phyloP scores from a whole-genome alignment of 1,140 invertebrate species.

The Lycorma delicatula region DNA sequence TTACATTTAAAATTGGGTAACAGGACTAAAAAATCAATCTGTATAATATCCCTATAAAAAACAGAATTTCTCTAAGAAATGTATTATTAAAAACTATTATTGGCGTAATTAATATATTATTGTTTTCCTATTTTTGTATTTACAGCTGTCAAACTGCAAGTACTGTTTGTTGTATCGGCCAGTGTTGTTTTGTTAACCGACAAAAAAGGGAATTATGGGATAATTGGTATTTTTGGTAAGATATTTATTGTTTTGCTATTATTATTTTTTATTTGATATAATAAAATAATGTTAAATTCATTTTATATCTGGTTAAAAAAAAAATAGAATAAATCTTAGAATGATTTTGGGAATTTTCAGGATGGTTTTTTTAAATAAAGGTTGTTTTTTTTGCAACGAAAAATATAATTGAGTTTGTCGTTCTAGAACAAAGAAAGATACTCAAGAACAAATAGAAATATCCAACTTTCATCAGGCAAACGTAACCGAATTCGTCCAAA shows the following conservation, averaged over 20 bases:
- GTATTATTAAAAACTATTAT: too few species aligned
- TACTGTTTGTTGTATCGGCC: conserved; percentile 18
- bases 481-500: too few species aligned
- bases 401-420: background rate
- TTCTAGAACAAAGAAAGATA: too few species aligned
- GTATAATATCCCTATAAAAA: too few species aligned
- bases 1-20: too few species aligned
- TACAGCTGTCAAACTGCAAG: conserved; percentile 17
- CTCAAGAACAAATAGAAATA: too few species aligned
- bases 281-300: background rate
- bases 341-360: background rate
- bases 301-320: background rate
- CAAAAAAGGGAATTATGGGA: conserved; percentile 19
- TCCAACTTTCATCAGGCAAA: too few species aligned
- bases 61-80: too few species aligned
- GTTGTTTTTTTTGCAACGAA: background rate
- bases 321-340: background rate
- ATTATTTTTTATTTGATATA: background rate
- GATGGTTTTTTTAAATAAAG: background rate
- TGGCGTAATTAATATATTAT: too few species aligned
- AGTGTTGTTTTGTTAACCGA: conserved; percentile 18
- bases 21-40: too few species aligned
- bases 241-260: background rate
- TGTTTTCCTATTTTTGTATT: too few species aligned
- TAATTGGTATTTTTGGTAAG: conserved; percentile 22